Conservation (phyloP, 2,113 vertebrate genomes). For the Sclerurus mexicanus region DNA sequence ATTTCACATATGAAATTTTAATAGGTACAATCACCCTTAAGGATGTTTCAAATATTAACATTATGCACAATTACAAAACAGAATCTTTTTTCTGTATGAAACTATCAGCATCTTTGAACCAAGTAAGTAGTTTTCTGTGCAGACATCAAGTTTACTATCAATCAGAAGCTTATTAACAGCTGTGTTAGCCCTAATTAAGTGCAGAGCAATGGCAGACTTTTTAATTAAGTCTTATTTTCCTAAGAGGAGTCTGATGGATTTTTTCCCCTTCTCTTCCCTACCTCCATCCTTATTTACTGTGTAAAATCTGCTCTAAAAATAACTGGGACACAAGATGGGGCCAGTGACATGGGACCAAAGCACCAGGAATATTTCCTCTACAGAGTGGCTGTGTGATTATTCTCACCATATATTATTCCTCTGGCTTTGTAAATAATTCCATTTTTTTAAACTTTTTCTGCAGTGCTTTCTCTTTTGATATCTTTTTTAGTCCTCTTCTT, state of each 20-base stretch:
- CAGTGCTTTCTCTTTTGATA: not conserved
- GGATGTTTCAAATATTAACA: slow-evolving; percentile 72
- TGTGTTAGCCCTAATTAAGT: slow-evolving; percentile 62
- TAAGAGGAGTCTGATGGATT: slow-evolving; percentile 1
- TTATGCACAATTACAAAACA: slow-evolving; percentile 65
- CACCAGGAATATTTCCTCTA: not conserved
- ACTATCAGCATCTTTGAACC: slow-evolving; percentile 31
- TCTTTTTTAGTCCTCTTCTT: not conserved
- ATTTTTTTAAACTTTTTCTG: not conserved
- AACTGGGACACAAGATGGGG: not conserved
- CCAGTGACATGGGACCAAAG: not conserved
- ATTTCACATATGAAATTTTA: slow-evolving; percentile 66
- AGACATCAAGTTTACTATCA: slow-evolving; percentile 61
- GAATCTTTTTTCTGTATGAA: slow-evolving; percentile 52
- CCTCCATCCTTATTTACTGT: slow-evolving; percentile 20
- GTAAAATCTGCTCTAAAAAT: not conserved
- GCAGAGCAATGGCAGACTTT: slow-evolving; percentile 42
- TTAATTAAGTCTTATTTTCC: slow-evolving; percentile 62
- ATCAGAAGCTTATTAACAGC: slow-evolving; percentile 59
- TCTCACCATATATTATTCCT: not conserved
- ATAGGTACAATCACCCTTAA: slow-evolving; percentile 70
- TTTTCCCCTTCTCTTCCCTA: not conserved
- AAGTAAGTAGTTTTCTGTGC: slow-evolving; percentile 55
- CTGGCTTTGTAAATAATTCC: not conserved
- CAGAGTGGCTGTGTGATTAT: not conserved